A percentile compares a stretch with the other conserved stretches of the same genome.
phyloP scores from a whole-genome alignment of 2,113 vertebrate species.

The Psettodes erumei region DNA sequence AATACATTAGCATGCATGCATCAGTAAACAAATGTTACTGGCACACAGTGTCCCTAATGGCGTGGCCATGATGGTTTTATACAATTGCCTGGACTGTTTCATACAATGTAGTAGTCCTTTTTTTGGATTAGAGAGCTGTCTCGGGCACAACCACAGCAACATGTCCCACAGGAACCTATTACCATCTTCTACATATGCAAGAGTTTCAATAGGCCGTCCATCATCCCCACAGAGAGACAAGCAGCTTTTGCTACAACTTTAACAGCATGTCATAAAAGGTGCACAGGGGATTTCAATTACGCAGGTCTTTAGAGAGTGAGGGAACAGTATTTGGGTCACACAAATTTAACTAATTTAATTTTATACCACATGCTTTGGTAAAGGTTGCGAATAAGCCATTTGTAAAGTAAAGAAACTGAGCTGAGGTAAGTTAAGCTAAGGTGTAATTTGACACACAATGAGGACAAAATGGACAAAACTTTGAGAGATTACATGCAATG shows the following conservation, averaged over 20 bases:
- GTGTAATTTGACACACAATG: background rate
- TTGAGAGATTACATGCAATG: slow-evolving; percentile 1
- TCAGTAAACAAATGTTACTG: slow-evolving; percentile 32
- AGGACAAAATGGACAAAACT: background rate
- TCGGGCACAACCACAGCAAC: slow-evolving; percentile 51
- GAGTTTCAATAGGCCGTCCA: slow-evolving; percentile 72
- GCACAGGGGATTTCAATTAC: slow-evolving; percentile 65
- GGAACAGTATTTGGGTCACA: slow-evolving; percentile 59
- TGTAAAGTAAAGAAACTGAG: slow-evolving; percentile 12
- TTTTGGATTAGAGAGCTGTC: slow-evolving; percentile 48
- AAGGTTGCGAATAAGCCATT: slow-evolving; percentile 17
- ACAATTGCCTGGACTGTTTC: slow-evolving; percentile 52
- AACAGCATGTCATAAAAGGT: slow-evolving; percentile 69
- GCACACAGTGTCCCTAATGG: slow-evolving; percentile 9
- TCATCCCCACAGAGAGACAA: slow-evolving; percentile 73
- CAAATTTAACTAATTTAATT: slow-evolving; percentile 41
- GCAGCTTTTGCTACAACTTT: slow-evolving; percentile 60
- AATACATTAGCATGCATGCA: slow-evolving; percentile 2
- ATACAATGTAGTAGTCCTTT: slow-evolving; percentile 58
- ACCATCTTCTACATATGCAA: slow-evolving; percentile 76
- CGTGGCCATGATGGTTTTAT: slow-evolving; percentile 20
- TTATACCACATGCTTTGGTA: slow-evolving; percentile 26
- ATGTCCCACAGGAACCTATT: slow-evolving; percentile 78
- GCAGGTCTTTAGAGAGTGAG: slow-evolving; percentile 59
- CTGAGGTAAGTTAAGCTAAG: background rate